A percentile compares a stretch with the other conserved stretches of the same genome.
Evolutionary conservation across 2,888 invertebrate genomes (phyloP).

Genomic region (Drosophila pseudotakahashii): DNA sequence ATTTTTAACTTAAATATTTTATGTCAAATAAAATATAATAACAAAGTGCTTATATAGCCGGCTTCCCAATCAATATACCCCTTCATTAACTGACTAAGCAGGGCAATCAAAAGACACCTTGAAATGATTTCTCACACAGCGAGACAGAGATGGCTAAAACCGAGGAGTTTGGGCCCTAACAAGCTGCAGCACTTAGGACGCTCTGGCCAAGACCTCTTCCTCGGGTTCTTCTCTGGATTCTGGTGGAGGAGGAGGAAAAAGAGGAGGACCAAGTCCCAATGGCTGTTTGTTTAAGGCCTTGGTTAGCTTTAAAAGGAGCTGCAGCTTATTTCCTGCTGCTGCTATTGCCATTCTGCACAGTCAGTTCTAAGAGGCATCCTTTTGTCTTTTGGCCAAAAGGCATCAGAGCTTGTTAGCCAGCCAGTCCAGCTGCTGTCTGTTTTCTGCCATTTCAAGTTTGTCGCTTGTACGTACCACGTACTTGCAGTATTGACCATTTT

Average conservation of each 20-base stretch:
- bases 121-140: constrained; percentile 76
- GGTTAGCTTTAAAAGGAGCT: constrained; percentile 77
- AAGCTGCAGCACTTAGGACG: constrained; percentile 66
- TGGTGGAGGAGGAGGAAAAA: neutral
- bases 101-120: constrained; percentile 50
- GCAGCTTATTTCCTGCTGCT: constrained; percentile 72
- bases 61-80: neutral
- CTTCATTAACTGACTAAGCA: neutral
- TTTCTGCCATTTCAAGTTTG: constrained; percentile 70
- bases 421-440: constrained; percentile 39
- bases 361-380: constrained; percentile 73
- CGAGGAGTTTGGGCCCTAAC: constrained; percentile 59
- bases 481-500: constrained; percentile 70
- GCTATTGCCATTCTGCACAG: constrained; percentile 31
- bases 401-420: constrained; percentile 58
- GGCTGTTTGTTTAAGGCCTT: constrained; percentile 62
- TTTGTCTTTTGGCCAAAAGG: constrained; percentile 64
- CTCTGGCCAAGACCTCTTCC: constrained; percentile 11
- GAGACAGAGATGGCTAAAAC: constrained; percentile 47
- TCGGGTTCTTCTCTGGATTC: constrained; percentile 18
- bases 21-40: too few species aligned
- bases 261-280: constrained; percentile 17
- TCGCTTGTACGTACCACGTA: constrained; percentile 47
- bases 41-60: too few species aligned
- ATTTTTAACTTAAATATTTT: too few species aligned